These are phyloP conservation scores for Trogon surrucura DNA, from an alignment of 2,113 vertebrate genomes.

Conservation along the genomic window DNA sequence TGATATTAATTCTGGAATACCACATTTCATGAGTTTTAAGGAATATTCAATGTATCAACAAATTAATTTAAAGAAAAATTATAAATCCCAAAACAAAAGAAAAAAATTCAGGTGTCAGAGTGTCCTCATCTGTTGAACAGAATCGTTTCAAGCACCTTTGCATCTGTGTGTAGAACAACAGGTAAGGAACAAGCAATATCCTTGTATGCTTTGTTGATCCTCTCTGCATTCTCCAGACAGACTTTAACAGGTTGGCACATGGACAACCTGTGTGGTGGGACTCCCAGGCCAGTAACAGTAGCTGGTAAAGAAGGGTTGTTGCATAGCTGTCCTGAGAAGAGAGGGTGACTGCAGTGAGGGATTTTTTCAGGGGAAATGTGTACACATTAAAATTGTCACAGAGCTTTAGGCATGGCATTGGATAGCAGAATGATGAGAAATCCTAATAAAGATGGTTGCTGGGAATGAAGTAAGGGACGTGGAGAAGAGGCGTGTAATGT, in stretches of 20 bases:
- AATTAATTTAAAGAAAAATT: not conserved
- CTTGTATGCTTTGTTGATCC: not conserved
- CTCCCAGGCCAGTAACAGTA: not conserved
- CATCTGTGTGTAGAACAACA: not conserved
- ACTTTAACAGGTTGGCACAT: not conserved
- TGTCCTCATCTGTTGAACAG: not conserved
- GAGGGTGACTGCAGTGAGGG: not conserved
- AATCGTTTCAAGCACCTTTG: not conserved
- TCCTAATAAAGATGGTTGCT: not conserved
- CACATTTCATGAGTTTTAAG: not conserved
- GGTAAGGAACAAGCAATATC: not conserved
- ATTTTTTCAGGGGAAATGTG: not conserved
- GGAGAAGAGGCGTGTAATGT: not conserved
- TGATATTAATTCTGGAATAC: not conserved
- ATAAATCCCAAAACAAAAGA: not conserved
- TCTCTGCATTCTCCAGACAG: not conserved
- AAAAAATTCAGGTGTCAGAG: fast-evolving
- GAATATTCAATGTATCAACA: not conserved
- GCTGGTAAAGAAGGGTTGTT: not conserved
- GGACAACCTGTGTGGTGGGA: not conserved
- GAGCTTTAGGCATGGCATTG: not conserved
- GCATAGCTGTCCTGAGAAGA: not conserved
- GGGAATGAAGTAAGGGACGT: not conserved
- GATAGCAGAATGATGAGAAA: not conserved
- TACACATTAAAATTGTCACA: not conserved